phyloP scores from a whole-genome alignment of 2,797 vertebrate species.

The Myoxocephalus aenaeus region DNA sequence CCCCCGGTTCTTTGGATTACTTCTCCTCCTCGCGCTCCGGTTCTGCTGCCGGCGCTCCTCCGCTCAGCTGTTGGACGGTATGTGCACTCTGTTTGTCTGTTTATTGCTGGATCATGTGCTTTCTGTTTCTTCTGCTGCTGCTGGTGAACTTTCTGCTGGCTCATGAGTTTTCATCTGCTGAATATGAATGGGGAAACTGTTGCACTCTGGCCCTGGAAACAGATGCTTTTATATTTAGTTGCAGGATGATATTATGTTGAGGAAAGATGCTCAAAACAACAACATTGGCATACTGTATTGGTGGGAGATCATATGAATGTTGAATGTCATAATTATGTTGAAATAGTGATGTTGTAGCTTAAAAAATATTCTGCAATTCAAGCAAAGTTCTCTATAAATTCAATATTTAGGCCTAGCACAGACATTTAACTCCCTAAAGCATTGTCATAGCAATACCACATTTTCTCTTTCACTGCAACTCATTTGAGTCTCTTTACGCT shows the following conservation, averaged over 20 bases:
- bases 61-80: slow-evolving; percentile 81
- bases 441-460: too few relatives aligned
- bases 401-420: background rate
- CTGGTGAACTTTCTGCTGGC: slow-evolving; percentile 44
- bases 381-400: background rate
- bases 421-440: background rate
- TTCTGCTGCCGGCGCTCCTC: slow-evolving; percentile 65
- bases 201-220: slow-evolving; percentile 16
- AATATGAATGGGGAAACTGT: slow-evolving; percentile 43
- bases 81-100: slow-evolving; percentile 35
- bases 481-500: background rate
- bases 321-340: background rate
- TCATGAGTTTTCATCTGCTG: slow-evolving; percentile 41
- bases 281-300: background rate
- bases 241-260: background rate
- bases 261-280: background rate
- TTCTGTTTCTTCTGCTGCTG: background rate
- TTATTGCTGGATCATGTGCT: slow-evolving; percentile 4
- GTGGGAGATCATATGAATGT: background rate
- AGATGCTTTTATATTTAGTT: background rate
- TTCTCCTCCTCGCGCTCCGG: slow-evolving; percentile 64
- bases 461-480: background rate
- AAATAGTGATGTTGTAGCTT: background rate
- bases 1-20: slow-evolving; percentile 77
- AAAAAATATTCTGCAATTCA: background rate